Evolutionary conservation across 1,140 invertebrate species (phyloP).

Genomic region (Drosophila virilis): DNA sequence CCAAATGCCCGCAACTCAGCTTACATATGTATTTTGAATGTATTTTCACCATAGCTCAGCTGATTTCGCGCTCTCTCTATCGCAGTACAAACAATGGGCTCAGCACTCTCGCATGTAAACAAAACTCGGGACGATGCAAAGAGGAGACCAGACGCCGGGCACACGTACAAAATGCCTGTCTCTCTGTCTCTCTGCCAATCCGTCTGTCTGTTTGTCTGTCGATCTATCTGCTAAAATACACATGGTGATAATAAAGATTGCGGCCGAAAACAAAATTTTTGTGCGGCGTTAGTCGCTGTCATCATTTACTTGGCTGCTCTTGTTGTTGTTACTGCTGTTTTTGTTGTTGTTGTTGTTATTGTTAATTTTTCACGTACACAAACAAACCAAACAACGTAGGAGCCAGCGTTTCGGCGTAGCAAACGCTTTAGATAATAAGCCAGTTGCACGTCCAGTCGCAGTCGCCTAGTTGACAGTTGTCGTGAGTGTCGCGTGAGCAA

Average conservation of each 20-base stretch:
- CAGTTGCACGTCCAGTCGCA: slow-evolving; percentile 40
- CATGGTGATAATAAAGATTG: slow-evolving; percentile 74
- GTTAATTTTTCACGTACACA: slow-evolving; percentile 38
- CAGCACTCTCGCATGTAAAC: slow-evolving; percentile 62
- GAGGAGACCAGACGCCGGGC: slow-evolving; percentile 26
- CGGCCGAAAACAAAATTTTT: slow-evolving; percentile 49
- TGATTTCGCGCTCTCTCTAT: background rate
- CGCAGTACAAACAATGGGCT: slow-evolving; percentile 21
- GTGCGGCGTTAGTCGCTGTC: slow-evolving; percentile 43
- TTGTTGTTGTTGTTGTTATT: slow-evolving; percentile 32
- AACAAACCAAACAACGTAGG: slow-evolving; percentile 21
- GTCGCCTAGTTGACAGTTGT: slow-evolving; percentile 45
- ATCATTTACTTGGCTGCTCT: slow-evolving; percentile 17
- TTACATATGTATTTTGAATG: background rate
- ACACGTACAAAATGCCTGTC: slow-evolving; percentile 20
- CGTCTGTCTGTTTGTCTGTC: slow-evolving; percentile 42
- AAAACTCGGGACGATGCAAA: slow-evolving; percentile 44
- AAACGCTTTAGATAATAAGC: slow-evolving; percentile 40
- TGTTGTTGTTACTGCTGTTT: background rate
- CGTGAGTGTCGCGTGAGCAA: slow-evolving; percentile 28
- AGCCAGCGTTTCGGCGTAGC: slow-evolving; percentile 13
- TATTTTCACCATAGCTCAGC: slow-evolving; percentile 7
- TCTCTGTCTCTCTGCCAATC: slow-evolving; percentile 15
- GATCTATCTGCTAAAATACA: slow-evolving; percentile 76
- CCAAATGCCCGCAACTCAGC: slow-evolving; percentile 3